Base-by-base conservation (phyloP, 2,888 invertebrate species). In the Pandemis cinnamomeana region DNA sequence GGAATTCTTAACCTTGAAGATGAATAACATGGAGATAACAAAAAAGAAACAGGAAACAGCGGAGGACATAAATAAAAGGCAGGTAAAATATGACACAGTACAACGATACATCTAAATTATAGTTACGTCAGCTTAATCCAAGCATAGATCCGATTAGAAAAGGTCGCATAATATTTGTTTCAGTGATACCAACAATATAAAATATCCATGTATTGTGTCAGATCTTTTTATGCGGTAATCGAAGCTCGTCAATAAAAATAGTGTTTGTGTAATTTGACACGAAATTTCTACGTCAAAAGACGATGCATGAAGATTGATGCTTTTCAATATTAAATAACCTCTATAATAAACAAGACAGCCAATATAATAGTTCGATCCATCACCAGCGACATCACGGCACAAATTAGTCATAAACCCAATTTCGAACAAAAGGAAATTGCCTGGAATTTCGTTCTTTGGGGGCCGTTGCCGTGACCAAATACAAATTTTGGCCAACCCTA, bases 301-400 rank as follows among this genome's bases (percentile, higher is more conserved):
- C 58, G 69, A 73, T 66, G 60, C 51, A 13, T 73, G 69, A 73
- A 70, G 73, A 73, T 73, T 73, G 73, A 73, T 73, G 69, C 15
- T 69, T 44, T 69, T 60, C 67, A 48, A 67, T 63, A 72, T 68
- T 72, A 63, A 68, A 64, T 58, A 72, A 64, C 58, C 41, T 69
- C 63, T 10, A 11, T 61, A 64, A 69, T 60, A 27, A 70, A 69
- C 42, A 46, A 55, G 51, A 27, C 27, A 64, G 48, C 51, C 51
- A 64, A 64, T 69, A 70, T 67, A 62, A 67, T 73, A 73, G 60
- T 70, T 64, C 63, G 46, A 73, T 73, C 69, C 69, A 73, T 73
- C 73, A 73, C 42, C 44, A 42, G 60, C 42, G 73, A 66, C 64
- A 63, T 60, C 64, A 7, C 53, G 15, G 20, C 58, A 46, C 48